A percentile compares a stretch with the other conserved stretches of the same genome.
Evolutionary conservation across 30 jellyfish, hydroid and myxozoan species (phyloP).

Genomic region (Chrysaora quinquecirrha): DNA sequence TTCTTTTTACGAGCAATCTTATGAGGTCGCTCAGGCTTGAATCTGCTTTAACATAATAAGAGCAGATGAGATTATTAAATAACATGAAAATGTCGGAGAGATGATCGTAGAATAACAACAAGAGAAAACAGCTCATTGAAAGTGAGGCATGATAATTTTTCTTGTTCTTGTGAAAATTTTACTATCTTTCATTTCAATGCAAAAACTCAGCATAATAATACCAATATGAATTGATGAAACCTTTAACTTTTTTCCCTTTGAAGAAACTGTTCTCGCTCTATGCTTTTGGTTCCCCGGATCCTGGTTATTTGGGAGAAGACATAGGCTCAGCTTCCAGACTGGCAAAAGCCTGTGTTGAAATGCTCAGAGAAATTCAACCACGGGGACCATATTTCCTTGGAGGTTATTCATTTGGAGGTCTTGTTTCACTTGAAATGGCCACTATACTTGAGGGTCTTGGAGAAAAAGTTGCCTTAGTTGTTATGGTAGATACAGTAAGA

Average conservation of each 20-base stretch:
- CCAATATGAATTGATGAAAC: neutral
- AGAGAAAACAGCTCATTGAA: no score
- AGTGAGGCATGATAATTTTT: neutral
- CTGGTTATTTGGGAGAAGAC: constrained; percentile 56
- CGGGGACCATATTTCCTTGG: constrained; percentile 68
- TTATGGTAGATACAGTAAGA: constrained; percentile 41
- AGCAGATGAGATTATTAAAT: no score
- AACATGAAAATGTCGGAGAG: no score
- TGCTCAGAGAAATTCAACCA: constrained; percentile 18
- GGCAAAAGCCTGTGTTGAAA: constrained; percentile 45
- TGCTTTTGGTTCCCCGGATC: constrained; percentile 67
- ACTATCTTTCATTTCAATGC: neutral
- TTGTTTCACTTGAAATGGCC: constrained; percentile 51
- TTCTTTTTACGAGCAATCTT: no score
- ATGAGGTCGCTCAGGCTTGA: no score
- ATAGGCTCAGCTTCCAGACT: constrained; percentile 24
- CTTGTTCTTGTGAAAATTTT: neutral
- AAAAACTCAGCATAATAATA: neutral
- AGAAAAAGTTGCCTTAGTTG: constrained; percentile 25
- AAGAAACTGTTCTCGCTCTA: constrained; percentile 53
- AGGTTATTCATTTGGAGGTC: constrained; percentile 66
- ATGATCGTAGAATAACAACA: no score
- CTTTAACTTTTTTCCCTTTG: neutral
- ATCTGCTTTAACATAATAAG: no score
- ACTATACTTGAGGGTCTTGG: constrained; percentile 43